A percentile compares a stretch with the other conserved stretches of the same genome.
Evolutionary conservation across 2,113 vertebrate genomes (phyloP).

Genomic region (Phyllostomus discolor): DNA sequence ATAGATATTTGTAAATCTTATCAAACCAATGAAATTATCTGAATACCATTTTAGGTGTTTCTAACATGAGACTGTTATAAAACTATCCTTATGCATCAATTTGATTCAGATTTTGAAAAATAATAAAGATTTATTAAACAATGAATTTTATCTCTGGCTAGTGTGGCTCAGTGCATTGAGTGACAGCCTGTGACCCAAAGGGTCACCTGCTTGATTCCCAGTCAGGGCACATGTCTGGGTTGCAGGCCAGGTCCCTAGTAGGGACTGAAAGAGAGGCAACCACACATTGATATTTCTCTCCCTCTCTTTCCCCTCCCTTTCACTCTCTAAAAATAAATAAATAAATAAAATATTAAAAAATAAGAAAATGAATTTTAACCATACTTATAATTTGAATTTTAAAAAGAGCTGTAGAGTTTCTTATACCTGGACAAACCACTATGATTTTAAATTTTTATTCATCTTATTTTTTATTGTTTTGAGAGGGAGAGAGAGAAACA

Average conservation of each 20-base stretch:
- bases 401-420: neutral
- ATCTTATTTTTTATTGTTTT: too few species aligned
- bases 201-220: too few species aligned
- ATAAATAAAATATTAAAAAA: too few species aligned
- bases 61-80: neutral
- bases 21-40: neutral
- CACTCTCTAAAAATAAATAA: too few species aligned
- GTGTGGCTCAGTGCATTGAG: too few species aligned
- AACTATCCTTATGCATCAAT: neutral
- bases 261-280: too few species aligned
- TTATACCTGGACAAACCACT: neutral
- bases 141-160: neutral
- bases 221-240: too few species aligned
- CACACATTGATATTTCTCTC: too few species aligned
- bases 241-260: too few species aligned
- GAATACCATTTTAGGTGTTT: neutral
- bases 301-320: too few species aligned
- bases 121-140: neutral
- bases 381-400: constrained; percentile 1
- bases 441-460: neutral
- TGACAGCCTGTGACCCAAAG: too few species aligned
- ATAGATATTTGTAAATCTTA: constrained; percentile 15
- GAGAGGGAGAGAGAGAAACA: too few species aligned
- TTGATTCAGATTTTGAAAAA: constrained; percentile 30
- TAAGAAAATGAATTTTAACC: neutral